These are phyloP conservation scores for Synergus laeviventris DNA, from an alignment of 2,888 invertebrate species.

Conservation along the genomic window DNA sequence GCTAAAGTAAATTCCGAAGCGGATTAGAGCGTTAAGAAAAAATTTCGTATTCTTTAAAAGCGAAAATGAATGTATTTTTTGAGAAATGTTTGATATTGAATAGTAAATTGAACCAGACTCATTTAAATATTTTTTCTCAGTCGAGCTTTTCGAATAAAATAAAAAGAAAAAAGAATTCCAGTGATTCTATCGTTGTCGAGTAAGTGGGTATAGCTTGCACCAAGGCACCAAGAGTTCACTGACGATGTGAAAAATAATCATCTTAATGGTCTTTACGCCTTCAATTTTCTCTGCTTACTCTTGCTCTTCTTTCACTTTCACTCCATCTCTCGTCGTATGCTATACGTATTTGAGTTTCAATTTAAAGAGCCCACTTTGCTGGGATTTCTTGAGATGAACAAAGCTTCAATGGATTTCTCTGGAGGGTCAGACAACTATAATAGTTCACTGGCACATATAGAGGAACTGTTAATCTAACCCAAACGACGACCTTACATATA, in stretches of 20 bases:
- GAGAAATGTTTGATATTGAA: not conserved
- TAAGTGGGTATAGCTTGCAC: not conserved
- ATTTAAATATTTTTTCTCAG: not conserved
- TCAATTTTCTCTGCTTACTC: not conserved
- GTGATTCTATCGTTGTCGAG: not conserved
- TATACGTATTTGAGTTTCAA: not conserved
- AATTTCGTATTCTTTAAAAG: too few species aligned
- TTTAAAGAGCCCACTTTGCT: not conserved
- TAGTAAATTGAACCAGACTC: not conserved
- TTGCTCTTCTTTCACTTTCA: constrained; percentile 6
- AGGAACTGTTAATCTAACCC: not conserved
- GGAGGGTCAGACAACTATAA: not conserved
- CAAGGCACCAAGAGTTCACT: not conserved
- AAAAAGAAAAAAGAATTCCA: not conserved
- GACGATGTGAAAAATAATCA: not conserved
- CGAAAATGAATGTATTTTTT: too few species aligned
- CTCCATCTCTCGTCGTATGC: not conserved
- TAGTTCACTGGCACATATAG: not conserved
- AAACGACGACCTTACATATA: not conserved
- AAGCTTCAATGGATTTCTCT: not conserved
- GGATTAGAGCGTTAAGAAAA: too few species aligned
- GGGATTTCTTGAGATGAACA: not conserved
- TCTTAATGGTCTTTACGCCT: not conserved
- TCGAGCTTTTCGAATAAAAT: not conserved
- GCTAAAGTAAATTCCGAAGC: too few species aligned